These are phyloP conservation scores for Rhizoglyphus robini DNA, from an alignment of 1,140 invertebrate genomes.

Conservation along the genomic window DNA sequence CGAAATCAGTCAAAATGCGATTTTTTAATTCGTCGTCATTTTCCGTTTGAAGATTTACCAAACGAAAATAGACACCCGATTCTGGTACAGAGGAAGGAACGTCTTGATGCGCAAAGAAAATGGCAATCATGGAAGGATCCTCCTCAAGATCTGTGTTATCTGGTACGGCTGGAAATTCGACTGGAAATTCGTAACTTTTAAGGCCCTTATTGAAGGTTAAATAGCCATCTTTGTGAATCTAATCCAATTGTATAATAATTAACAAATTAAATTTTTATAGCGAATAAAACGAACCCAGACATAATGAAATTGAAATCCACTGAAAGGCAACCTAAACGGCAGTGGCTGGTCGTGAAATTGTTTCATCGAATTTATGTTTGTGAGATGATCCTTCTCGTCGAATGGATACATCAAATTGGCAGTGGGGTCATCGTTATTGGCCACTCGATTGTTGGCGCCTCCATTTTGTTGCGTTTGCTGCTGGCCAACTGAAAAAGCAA, in stretches of 20 bases:
- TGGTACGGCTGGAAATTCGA: conserved; percentile 58
- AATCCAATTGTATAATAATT: conserved; percentile 27
- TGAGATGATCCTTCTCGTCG: conserved; percentile 11
- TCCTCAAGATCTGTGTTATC: conserved; percentile 68
- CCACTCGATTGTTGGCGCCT: too few relatives aligned
- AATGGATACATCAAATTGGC: conserved; percentile 25
- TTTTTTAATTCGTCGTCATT: conserved; percentile 54
- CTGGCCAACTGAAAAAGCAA: too few relatives aligned
- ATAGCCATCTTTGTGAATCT: conserved; percentile 70
- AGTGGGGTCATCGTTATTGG: too few relatives aligned
- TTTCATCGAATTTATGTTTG: conserved; percentile 26
- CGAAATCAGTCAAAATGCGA: conserved; percentile 69
- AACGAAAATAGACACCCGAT: conserved; percentile 48
- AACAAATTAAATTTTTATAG: not conserved
- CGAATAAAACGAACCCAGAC: conserved; percentile 52
- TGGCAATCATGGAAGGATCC: conserved; percentile 83
- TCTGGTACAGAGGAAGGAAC: conserved; percentile 40
- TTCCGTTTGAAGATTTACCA: conserved; percentile 38
- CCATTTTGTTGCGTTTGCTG: too few relatives aligned
- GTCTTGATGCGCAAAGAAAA: conserved; percentile 74
- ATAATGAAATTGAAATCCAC: conserved; percentile 82
- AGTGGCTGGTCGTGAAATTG: conserved; percentile 30
- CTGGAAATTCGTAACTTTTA: conserved; percentile 56
- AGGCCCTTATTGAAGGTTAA: conserved; percentile 82
- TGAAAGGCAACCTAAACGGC: conserved; percentile 72